phyloP scores from a whole-genome alignment of 2,797 vertebrate species.

The Leptatherina wallacei region DNA sequence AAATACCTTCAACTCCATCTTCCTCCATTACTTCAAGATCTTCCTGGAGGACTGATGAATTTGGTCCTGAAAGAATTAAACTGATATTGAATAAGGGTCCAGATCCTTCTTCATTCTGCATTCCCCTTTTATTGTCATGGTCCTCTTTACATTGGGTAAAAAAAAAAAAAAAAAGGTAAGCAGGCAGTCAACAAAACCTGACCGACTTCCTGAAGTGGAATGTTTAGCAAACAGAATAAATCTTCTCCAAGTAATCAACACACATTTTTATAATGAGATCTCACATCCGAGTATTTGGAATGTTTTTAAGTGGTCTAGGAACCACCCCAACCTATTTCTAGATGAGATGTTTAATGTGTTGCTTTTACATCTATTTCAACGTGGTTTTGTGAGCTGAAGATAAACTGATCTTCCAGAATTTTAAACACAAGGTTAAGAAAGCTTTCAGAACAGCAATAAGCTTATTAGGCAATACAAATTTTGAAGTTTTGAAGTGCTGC shows the following conservation, averaged over 20 bases:
- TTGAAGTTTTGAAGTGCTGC: background rate
- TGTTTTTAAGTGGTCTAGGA: background rate
- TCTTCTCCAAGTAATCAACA: background rate
- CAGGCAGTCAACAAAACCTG: constrained; percentile 25
- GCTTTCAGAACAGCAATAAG: no score
- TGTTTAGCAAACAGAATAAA: constrained; percentile 68
- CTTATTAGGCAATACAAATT: background rate
- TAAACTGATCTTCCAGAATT: background rate
- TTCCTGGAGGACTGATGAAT: background rate
- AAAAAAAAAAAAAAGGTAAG: constrained; percentile 43
- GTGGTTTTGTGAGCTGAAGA: background rate
- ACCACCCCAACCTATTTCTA: background rate
- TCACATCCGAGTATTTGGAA: constrained; percentile 12
- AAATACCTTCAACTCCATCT: background rate
- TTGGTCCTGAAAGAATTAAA: constrained; percentile 18
- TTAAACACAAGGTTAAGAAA: no score
- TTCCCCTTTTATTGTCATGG: constrained; percentile 70
- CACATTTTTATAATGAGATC: constrained; percentile 23
- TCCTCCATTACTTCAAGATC: background rate
- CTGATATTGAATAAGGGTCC: constrained; percentile 26
- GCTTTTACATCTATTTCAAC: background rate
- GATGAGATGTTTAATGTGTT: background rate
- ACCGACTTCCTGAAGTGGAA: constrained; percentile 62
- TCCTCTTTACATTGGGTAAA: constrained; percentile 63
- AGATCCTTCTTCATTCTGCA: constrained; percentile 45